Percentiles rank a stretch among this genome's conserved stretches.
These are phyloP conservation scores for Ariopsis seemanni DNA, from an alignment of 2,113 vertebrate genomes.

Conservation along the genomic window DNA sequence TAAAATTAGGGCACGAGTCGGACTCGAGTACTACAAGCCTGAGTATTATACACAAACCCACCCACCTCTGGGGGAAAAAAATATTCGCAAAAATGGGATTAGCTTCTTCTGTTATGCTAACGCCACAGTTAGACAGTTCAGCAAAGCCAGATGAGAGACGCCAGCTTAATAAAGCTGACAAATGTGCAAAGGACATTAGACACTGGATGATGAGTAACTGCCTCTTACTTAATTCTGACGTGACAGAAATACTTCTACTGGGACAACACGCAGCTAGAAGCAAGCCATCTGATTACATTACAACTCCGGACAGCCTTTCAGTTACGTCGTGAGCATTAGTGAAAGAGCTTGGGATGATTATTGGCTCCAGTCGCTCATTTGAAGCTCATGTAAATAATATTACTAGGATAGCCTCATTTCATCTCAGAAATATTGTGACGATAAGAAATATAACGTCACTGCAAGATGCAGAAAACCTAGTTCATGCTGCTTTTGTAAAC, in stretches of 20 bases:
- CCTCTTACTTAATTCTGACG: neutral
- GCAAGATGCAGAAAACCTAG: neutral
- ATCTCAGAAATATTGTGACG: neutral
- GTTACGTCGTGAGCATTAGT: neutral
- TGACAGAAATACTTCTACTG: neutral
- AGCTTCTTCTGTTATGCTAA: neutral
- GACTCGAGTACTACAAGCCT: no score
- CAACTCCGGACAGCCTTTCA: no score
- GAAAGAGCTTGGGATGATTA: neutral
- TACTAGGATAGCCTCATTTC: neutral
- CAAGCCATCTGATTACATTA: neutral
- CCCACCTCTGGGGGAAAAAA: neutral
- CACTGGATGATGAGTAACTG: neutral
- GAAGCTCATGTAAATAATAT: neutral
- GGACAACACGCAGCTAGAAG: neutral
- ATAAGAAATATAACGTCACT: neutral
- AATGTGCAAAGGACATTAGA: no score
- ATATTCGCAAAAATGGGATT: neutral
- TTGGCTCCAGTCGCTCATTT: no score
- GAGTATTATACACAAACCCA: no score
- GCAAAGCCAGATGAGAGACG: no score
- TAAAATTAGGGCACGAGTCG: no score
- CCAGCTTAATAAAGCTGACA: no score
- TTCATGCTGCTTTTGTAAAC: neutral
- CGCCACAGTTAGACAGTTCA: no score